Base-by-base conservation (phyloP, 2,888 invertebrate genomes). In the Catocala fraxini region DNA sequence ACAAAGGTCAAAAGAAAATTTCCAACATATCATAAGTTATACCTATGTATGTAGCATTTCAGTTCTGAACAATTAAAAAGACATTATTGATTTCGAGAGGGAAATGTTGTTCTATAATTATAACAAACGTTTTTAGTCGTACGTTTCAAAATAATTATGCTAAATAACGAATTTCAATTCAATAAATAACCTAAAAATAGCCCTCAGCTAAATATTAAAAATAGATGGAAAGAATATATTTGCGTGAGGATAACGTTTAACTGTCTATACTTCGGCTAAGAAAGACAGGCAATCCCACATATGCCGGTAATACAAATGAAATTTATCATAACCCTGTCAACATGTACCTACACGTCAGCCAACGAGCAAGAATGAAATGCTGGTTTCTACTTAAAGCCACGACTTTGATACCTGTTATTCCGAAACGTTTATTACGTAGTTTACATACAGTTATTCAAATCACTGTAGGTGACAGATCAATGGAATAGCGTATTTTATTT, bases 1-100 rank as follows among this genome's bases (percentile, higher is more conserved):
- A 77, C 75, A 73, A 47, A 56, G 75, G 69, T 61, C 68, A 34
- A 45, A n/a, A 53, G 61, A 56, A 46, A 66, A 71, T 67, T 73
- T 65, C 67, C 73, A 53, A 51, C 11, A 15, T 51, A 6, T 39
- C 6, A 9, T 39, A 9, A 39, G 9, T 39, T 39, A 39, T 39
- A 39, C 9, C 35, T 6, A 39, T 39, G 9, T 39, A 39, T 6
- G 25, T 39, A 39, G 6, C 7, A 39, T 39, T 39, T 9, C 7
- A 39, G 7, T 39, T 6, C 25, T 6, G 35, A 9, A 39, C 35
- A 39, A 39, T 39, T 39, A 39, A 39, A 39, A 4, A 39, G 2
- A 2, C 35, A 39, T 25, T 25, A 25, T 25, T 25, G 25, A 25
- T 25, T 3, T 25, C 25, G 25, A 25, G 3, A 25, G 25, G 25